phyloP scores from a whole-genome alignment of 1,140 invertebrate species.

The Trichogramma pretiosum region DNA sequence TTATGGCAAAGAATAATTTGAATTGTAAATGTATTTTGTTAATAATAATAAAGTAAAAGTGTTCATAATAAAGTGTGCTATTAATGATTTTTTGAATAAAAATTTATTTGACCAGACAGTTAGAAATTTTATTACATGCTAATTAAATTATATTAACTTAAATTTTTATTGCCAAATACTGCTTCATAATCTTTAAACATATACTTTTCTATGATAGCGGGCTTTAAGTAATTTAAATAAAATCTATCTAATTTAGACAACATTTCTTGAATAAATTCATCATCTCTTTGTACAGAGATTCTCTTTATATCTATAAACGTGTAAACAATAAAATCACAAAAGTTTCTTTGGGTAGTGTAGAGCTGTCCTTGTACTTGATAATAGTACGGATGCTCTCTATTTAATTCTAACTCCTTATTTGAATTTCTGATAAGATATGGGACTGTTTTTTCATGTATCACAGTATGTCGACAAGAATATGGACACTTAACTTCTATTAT shows the following conservation, averaged over 20 bases:
- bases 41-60: too few species aligned
- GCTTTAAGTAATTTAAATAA: constrained; percentile 12
- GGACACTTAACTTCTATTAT: constrained; percentile 4
- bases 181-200: not conserved
- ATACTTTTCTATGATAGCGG: not conserved
- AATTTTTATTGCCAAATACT: too few species aligned
- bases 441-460: not conserved
- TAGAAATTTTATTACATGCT: too few species aligned
- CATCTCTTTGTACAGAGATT: constrained; percentile 11
- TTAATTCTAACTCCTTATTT: not conserved
- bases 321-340: constrained; percentile 13
- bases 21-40: too few species aligned
- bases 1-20: too few species aligned
- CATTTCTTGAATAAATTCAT: constrained; percentile 10
- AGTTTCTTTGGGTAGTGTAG: constrained; percentile 6
- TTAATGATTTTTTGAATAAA: too few species aligned
- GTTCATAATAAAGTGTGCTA: too few species aligned
- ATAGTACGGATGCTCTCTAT: constrained; percentile 14
- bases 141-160: too few species aligned
- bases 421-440: not conserved
- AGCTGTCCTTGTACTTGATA: constrained; percentile 16
- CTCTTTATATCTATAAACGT: constrained; percentile 5
- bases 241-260: constrained; percentile 1
- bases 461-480: not conserved
- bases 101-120: too few species aligned